Base-by-base conservation (phyloP, 2,797 vertebrate species). In the Mallotus villosus region DNA sequence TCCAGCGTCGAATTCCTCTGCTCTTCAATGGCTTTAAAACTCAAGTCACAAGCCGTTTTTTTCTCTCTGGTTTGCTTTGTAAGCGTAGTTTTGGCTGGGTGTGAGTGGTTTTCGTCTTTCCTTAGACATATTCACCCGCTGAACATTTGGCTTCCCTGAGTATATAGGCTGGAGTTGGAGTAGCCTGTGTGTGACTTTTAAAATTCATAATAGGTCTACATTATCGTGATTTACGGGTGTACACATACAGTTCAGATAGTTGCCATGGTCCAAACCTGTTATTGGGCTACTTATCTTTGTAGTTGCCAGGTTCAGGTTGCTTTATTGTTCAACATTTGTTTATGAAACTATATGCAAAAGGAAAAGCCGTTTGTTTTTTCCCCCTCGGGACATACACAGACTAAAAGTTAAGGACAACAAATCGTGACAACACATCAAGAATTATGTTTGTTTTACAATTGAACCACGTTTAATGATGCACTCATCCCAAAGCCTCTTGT, bases 21-120 rank as follows among this genome's bases (percentile, higher is more conserved):
- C n/a, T 46, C n/a, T 25, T 71, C 68, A 9, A 71, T 75, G 17
- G 58, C 22, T 65, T 37, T 34, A 16, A 71, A 22, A 12, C 51
- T 49, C 51, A 14, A 22, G 19, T 65, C 62, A 27, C 49, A 75
- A 1, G 16, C 29, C 0, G 62, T 49, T 12, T 37, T 37, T 49
- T 14, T 65, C 66, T 24, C 51, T 34, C 8, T 63, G 67, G 60
- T 75, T 75, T 7, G 73, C 68, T 7, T 75, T 21, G 17, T 65
- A 17, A 12, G 73, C 67, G 3, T 59, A 32, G 7, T 59, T 75
- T 34, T 67, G 63, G 21, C 17, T 75, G 4, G 37, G 5, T 7
- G 55, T 75, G 19, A 71, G 63, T 16, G 53, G 24, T 17, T 1
- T 29, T n/a, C 21, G 4, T 29, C 69, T 61, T 11, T 70, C 27